A percentile compares a stretch with the other conserved stretches of the same genome.
Conservation (phyloP, 2,113 vertebrate genomes). For the Anser brachyrhynchus region DNA sequence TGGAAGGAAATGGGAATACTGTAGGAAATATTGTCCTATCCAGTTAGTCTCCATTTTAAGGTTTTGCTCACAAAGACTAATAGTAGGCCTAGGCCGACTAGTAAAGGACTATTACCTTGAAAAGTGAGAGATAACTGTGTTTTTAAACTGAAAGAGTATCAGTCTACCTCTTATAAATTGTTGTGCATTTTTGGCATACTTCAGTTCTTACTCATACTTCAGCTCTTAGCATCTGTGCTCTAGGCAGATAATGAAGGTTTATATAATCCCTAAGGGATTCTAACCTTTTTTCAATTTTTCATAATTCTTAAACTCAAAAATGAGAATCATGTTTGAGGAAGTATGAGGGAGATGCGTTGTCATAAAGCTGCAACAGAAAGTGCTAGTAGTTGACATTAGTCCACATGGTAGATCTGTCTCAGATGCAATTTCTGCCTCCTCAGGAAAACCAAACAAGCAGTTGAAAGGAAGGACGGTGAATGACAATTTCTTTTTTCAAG, state of each 20-base stretch:
- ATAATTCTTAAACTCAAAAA: neutral
- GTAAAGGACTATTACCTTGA: neutral
- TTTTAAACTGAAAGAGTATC: neutral
- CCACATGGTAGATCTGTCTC: neutral
- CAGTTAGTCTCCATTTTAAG: neutral
- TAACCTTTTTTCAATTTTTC: neutral
- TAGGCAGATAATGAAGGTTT: neutral
- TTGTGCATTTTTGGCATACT: neutral
- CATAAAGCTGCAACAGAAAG: neutral
- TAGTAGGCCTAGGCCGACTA: neutral
- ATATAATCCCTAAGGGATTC: slow-evolving; percentile 40
- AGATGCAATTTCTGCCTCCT: neutral
- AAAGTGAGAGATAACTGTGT: neutral
- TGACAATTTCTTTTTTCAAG: neutral
- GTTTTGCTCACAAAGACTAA: neutral
- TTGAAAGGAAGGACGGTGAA: neutral
- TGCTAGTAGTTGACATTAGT: neutral
- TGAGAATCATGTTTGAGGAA: neutral
- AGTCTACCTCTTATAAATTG: slow-evolving; percentile 7
- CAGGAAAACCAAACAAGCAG: neutral
- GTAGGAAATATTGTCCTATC: neutral
- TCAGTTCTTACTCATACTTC: neutral
- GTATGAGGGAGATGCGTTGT: neutral
- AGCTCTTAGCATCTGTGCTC: neutral
- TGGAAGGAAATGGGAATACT: neutral